Percentiles rank a stretch among this genome's conserved stretches.
Evolutionary conservation across 2,888 invertebrate genomes (phyloP).

Genomic region (Pheosia gnoma): DNA sequence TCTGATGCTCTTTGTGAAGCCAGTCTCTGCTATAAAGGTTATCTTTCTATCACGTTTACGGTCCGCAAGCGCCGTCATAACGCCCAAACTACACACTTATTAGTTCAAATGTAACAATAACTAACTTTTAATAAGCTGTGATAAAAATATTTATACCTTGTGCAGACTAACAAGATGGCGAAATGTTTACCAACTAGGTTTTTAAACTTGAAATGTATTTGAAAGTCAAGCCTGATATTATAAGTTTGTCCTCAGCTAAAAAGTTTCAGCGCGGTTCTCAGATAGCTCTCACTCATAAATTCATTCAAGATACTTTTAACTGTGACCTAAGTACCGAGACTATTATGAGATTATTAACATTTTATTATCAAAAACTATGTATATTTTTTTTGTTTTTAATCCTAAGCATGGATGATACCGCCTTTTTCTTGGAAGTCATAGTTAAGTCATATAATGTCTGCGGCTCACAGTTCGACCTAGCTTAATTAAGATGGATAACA

Average conservation of each 20-base stretch:
- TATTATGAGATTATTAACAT: no score
- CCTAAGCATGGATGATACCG: no score
- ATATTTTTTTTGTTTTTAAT: no score
- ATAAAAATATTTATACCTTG: slow-evolving; percentile 9
- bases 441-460: no score
- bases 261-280: slow-evolving; percentile 19
- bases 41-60: slow-evolving; percentile 8
- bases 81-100: slow-evolving; percentile 7
- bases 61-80: slow-evolving; percentile 5
- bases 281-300: slow-evolving; percentile 12
- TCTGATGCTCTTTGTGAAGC: not conserved
- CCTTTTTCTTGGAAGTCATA: no score
- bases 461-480: no score
- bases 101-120: slow-evolving; percentile 7
- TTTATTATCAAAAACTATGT: no score
- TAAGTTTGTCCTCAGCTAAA: slow-evolving; percentile 13
- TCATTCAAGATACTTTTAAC: not conserved
- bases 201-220: slow-evolving; percentile 5
- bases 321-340: not conserved
- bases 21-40: not conserved
- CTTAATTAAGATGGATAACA: no score
- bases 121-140: slow-evolving; percentile 13
- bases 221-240: slow-evolving; percentile 11
- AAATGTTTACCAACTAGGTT: slow-evolving; percentile 8
- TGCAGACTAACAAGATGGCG: not conserved